Conservation (phyloP, 2,113 vertebrate genomes). For the Nycticebus coucang region DNA sequence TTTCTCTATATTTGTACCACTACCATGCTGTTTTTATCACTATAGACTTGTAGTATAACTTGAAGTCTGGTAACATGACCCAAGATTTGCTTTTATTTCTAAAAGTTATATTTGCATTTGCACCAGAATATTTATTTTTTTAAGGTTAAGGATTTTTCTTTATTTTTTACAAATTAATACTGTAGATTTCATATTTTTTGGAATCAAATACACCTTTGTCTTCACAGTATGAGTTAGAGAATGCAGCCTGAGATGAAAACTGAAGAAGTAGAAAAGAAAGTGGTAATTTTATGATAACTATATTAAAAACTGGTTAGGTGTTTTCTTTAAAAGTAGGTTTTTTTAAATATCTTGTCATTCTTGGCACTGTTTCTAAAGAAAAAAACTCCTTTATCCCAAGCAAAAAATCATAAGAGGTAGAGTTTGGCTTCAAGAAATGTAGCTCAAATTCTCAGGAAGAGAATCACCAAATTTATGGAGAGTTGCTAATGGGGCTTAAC, state of each 20-base stretch:
- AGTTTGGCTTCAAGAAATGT: conserved; percentile 78
- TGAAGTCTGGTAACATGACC: no score
- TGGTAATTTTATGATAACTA: conserved; percentile 73
- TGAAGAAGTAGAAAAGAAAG: conserved; percentile 77
- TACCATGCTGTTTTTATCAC: no score
- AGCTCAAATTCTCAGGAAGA: conserved; percentile 58
- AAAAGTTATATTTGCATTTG: no score
- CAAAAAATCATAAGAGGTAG: conserved; percentile 77
- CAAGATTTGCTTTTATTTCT: no score
- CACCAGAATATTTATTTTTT: no score
- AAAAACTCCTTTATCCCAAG: conserved; percentile 79
- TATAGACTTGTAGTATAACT: no score
- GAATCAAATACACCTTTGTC: conserved; percentile 81
- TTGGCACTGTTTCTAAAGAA: conserved; percentile 88
- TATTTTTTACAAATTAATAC: conserved; percentile 86
- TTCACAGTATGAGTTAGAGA: conserved; percentile 83
- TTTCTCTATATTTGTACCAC: no score
- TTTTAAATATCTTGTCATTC: conserved; percentile 71
- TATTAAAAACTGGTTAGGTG: conserved; percentile 81
- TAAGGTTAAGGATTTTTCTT: conserved; percentile 83
- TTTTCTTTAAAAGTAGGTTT: conserved; percentile 78
- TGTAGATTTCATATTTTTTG: conserved; percentile 78
- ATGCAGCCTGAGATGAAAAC: conserved; percentile 79
- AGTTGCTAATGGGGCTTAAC: background rate
- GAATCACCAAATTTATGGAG: background rate